Percentiles rank a stretch among this genome's conserved stretches.
These are phyloP conservation scores for Cyanocitta stelleri DNA, from an alignment of 2,113 vertebrate genomes.

Conservation along the genomic window DNA sequence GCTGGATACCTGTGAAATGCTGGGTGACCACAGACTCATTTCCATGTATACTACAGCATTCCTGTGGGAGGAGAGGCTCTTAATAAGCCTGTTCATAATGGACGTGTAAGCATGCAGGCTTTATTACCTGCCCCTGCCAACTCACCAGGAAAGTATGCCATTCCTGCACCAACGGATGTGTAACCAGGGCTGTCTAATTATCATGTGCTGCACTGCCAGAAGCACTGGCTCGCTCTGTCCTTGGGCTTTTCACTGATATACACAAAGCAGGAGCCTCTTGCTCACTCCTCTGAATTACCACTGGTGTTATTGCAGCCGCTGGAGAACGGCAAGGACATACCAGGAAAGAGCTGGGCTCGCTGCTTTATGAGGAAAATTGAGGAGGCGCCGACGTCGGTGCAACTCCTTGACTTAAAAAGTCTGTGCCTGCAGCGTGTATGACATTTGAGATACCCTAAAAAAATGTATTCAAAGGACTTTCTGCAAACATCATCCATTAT, in stretches of 20 bases:
- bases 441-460: background rate
- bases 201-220: background rate
- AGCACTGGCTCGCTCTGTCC: background rate
- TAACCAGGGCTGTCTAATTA: slow-evolving; percentile 17
- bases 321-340: background rate
- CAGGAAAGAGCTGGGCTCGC: background rate
- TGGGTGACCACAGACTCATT: slow-evolving; percentile 32
- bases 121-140: slow-evolving; percentile 31
- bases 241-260: background rate
- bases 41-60: background rate
- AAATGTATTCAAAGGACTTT: background rate
- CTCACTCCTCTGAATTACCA: background rate
- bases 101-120: background rate
- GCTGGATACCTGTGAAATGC: background rate
- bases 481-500: background rate
- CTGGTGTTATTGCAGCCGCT: background rate
- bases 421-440: background rate
- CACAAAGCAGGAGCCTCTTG: slow-evolving; percentile 13
- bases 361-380: background rate
- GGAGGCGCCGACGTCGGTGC: background rate
- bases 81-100: slow-evolving; percentile 7
- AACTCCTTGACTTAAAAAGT: background rate
- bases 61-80: slow-evolving; percentile 32
- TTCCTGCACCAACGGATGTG: background rate
- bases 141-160: slow-evolving; percentile 52